phyloP scores from a whole-genome alignment of 1,140 invertebrate genomes.

The Drosophila orosa region DNA sequence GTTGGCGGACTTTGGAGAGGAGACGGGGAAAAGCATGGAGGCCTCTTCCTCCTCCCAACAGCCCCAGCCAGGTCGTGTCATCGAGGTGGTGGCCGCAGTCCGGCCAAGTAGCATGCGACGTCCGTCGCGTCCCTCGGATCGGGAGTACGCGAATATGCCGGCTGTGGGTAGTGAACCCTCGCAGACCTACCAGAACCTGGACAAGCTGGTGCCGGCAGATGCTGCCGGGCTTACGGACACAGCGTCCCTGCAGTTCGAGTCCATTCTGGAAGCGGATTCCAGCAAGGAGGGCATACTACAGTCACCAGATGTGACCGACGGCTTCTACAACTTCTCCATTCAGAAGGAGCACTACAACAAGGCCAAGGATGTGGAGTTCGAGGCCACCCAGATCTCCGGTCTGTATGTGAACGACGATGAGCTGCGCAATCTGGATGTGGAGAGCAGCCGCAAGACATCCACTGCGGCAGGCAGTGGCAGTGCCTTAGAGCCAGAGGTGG shows the following conservation, averaged over 20 bases:
- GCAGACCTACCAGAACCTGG: conserved; percentile 80
- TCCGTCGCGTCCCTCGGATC: conserved; percentile 30
- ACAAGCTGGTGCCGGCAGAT: conserved; percentile 65
- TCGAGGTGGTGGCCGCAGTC: conserved; percentile 69
- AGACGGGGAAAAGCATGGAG: conserved; percentile 5
- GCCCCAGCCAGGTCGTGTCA: conserved; percentile 26
- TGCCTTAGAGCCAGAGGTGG: conserved; percentile 13
- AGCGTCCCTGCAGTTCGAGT: conserved; percentile 82
- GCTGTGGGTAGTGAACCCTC: conserved; percentile 20
- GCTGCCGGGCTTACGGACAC: conserved; percentile 74
- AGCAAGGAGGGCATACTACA: conserved; percentile 65
- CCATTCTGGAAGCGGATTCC: conserved; percentile 74
- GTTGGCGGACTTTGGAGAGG: conserved; percentile 84
- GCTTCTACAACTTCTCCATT: conserved; percentile 82
- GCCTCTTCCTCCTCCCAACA: conserved; percentile 5
- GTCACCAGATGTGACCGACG: conserved; percentile 82
- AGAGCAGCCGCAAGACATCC: conserved; percentile 42
- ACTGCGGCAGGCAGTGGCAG: conserved; percentile 34
- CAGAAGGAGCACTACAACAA: conserved; percentile 83
- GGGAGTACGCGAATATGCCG: conserved; percentile 72
- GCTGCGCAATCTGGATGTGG: conserved; percentile 75
- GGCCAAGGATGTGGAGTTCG: conserved; percentile 66
- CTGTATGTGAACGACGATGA: conserved; percentile 80
- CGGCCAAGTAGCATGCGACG: conserved; percentile 47
- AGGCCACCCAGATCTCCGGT: conserved; percentile 59